These are phyloP conservation scores for Graphium colonna DNA, from an alignment of 2,888 invertebrate genomes.

Conservation along the genomic window DNA sequence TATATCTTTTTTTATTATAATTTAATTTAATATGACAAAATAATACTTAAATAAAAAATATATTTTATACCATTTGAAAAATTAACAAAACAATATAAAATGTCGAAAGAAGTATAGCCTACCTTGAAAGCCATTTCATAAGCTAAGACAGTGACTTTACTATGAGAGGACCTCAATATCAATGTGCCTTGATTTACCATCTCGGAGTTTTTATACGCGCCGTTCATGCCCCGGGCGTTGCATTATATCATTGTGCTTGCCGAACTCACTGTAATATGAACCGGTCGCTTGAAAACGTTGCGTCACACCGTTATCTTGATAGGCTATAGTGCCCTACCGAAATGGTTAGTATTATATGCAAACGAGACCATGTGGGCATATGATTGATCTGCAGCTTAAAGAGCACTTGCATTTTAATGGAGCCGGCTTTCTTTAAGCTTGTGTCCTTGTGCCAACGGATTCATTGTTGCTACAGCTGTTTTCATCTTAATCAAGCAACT, in stretches of 20 bases:
- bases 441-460: constrained; percentile 43
- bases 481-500: constrained; percentile 15
- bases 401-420: constrained; percentile 59
- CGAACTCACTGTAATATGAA: constrained; percentile 39
- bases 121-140: constrained; percentile 70
- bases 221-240: constrained; percentile 46
- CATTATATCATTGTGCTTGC: constrained; percentile 39
- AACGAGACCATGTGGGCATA: constrained; percentile 47
- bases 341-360: constrained; percentile 43
- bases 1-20: too few relatives aligned
- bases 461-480: constrained; percentile 9
- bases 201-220: constrained; percentile 58
- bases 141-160: constrained; percentile 51
- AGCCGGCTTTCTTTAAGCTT: constrained; percentile 48
- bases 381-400: constrained; percentile 59
- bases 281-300: constrained; percentile 44
- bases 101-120: constrained; percentile 24
- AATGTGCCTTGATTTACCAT: constrained; percentile 54
- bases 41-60: too few relatives aligned
- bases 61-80: too few relatives aligned
- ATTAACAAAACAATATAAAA: too few relatives aligned
- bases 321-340: constrained; percentile 30
- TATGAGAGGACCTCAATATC: constrained; percentile 55
- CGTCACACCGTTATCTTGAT: constrained; percentile 32
- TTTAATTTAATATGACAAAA: too few relatives aligned